Conservation (phyloP, 2,888 invertebrate genomes). For the Oligia strigilis region DNA sequence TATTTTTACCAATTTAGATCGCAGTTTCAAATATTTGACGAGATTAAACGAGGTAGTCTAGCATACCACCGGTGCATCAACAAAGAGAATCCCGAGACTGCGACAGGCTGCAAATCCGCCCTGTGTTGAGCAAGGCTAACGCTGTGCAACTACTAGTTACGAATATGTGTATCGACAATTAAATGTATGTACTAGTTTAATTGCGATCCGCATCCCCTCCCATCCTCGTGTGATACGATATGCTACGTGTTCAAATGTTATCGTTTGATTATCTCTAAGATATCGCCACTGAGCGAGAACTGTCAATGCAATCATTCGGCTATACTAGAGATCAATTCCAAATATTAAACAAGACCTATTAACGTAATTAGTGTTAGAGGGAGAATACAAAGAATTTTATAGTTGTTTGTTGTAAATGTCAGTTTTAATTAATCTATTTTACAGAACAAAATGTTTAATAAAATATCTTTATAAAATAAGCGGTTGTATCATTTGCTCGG, state of each 20-base stretch:
- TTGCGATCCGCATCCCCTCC: slow-evolving; percentile 77
- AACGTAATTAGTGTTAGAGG: slow-evolving; percentile 86
- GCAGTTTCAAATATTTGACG: slow-evolving; percentile 25
- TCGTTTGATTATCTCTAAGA: slow-evolving; percentile 74
- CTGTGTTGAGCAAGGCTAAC: slow-evolving; percentile 51
- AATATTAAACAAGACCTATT: slow-evolving; percentile 84
- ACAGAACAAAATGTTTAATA: slow-evolving; percentile 90
- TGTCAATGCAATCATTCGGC: slow-evolving; percentile 74
- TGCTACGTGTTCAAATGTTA: slow-evolving; percentile 84
- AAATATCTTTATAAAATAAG: slow-evolving; percentile 89
- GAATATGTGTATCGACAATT: slow-evolving; percentile 76
- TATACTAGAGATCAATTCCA: slow-evolving; percentile 78
- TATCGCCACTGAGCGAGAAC: slow-evolving; percentile 68
- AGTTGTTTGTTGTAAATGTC: slow-evolving; percentile 91
- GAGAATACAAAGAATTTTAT: slow-evolving; percentile 89
- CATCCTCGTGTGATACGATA: slow-evolving; percentile 84
- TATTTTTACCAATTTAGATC: slow-evolving; percentile 54
- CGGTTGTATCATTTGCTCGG: slow-evolving; percentile 70
- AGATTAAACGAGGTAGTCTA: slow-evolving; percentile 24
- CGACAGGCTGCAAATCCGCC: slow-evolving; percentile 58
- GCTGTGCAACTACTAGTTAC: slow-evolving; percentile 68
- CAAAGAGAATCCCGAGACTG: slow-evolving; percentile 52
- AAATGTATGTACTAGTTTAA: slow-evolving; percentile 75
- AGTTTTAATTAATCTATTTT: slow-evolving; percentile 90
- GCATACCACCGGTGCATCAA: slow-evolving; percentile 37